phyloP scores from a whole-genome alignment of 2,113 vertebrate species.

The Uropsilus gracilis region DNA sequence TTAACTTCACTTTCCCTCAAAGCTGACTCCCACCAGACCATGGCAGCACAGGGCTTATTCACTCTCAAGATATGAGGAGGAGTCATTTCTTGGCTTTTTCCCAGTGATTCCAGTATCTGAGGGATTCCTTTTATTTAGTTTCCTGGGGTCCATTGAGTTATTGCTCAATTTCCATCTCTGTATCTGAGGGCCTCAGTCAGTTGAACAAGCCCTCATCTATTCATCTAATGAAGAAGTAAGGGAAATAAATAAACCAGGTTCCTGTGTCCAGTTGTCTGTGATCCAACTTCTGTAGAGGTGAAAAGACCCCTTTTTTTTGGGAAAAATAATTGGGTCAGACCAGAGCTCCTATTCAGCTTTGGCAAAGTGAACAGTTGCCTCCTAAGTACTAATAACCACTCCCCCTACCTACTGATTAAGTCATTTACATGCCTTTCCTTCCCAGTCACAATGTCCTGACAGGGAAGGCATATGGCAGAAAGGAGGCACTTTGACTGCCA shows the following conservation, averaged over 20 bases:
- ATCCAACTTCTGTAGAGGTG: constrained; percentile 69
- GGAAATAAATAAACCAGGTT: not conserved
- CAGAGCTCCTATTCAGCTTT: not conserved
- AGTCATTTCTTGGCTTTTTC: not conserved
- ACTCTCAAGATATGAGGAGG: not conserved
- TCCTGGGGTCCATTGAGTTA: constrained; percentile 23
- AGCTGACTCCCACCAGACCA: not conserved
- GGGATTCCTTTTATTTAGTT: constrained; percentile 1
- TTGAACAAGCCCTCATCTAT: constrained; percentile 40
- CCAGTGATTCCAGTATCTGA: not conserved
- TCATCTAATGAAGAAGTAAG: constrained; percentile 39
- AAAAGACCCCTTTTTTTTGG: constrained; percentile 69
- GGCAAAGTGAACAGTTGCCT: not conserved
- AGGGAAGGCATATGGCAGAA: not conserved
- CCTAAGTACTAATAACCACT: not conserved
- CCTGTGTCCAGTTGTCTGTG: constrained; percentile 59
- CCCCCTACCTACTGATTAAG: not conserved
- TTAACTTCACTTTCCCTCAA: not conserved
- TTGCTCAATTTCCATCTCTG: constrained; percentile 37
- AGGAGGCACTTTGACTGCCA: not conserved
- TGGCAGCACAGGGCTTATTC: not conserved
- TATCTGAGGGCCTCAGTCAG: not conserved
- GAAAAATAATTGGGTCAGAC: not conserved
- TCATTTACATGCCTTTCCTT: not conserved
- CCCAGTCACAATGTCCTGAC: not conserved